Evolutionary conservation across 2,888 invertebrate species (phyloP), one percentile per base, ranked within the genome.

Genomic region (Nasonovia ribisnigri): DNA sequence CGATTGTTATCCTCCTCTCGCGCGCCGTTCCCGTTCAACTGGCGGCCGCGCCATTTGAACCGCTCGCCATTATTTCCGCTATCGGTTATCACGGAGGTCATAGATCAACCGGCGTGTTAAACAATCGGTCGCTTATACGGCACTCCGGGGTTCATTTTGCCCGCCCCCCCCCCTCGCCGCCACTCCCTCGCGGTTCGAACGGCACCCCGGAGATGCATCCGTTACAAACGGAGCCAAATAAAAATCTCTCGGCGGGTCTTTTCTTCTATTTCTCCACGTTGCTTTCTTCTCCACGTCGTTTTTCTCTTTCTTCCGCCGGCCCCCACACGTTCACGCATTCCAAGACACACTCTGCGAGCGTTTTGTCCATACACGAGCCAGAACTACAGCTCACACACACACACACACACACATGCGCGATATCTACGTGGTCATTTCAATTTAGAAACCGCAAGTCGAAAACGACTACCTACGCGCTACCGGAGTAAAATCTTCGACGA

Each of bases 71-170:
- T 92, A 92, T 89, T 92, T 89, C 92, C 84, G 84, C 77, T 89
- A 92, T 92, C 92, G 92, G 92, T 89, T 92, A 92, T 92, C 92
- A 57, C 89, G 92, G 92, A 89, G 88, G 92, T 92, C 92, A 84
- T 92, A 92, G 92, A 92, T 92, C 92, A 92, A 89, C 57, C 89
- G 84, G 57, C 89, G 92, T 89, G 92, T 92, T 92, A 89, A 92
- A 92, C 92, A 92, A 92, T 92, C 84, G 93, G 93, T 84, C 60
- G 89, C 93, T 90, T 93, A 93, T 93, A 93, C 93, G 89, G 93
- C 93, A 90, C 93, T 89, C 93, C 84, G 84, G 93, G 93, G 93
- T 89, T 90, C 84, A 84, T 93, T 84, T 93, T 57, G 57, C 89
- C 89, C 51, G 8, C 67, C 57, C 0, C 51, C 90, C 4, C 46